Evolutionary conservation across 2,113 vertebrate genomes (phyloP).

Genomic region (Nettapus auritus): DNA sequence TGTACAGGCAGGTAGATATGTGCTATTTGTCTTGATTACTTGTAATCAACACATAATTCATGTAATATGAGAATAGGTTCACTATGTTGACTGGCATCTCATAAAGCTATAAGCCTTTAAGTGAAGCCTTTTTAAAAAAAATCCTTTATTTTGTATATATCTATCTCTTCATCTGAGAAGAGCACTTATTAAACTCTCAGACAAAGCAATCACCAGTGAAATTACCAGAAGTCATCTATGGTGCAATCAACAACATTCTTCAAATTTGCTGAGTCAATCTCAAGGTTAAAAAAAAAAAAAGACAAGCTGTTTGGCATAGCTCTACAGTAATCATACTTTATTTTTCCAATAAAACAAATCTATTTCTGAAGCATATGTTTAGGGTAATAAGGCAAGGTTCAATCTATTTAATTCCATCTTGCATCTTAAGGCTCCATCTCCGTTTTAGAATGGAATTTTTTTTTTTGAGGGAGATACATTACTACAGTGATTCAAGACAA

Average conservation of each 20-base stretch:
- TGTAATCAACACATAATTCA: background rate
- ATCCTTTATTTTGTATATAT: background rate
- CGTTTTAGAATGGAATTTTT: background rate
- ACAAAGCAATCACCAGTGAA: background rate
- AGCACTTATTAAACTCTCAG: background rate
- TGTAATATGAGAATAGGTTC: background rate
- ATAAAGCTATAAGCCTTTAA: background rate
- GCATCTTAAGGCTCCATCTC: background rate
- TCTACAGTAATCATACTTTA: background rate
- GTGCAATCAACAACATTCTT: background rate
- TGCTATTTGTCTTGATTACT: background rate
- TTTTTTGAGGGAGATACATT: background rate
- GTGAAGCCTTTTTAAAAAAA: background rate
- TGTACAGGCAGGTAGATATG: background rate
- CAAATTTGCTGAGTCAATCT: background rate
- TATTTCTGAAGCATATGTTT: background rate
- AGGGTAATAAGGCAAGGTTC: background rate
- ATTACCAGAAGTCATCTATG: background rate
- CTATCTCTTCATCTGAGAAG: background rate
- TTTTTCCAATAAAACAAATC: background rate
- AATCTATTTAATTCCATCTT: background rate
- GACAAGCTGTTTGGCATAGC: background rate
- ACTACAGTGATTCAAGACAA: background rate
- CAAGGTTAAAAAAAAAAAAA: slow-evolving; percentile 51
- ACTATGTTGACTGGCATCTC: background rate